These are phyloP conservation scores for Drosophila borborema DNA, from an alignment of 2,888 invertebrate species.

Conservation along the genomic window DNA sequence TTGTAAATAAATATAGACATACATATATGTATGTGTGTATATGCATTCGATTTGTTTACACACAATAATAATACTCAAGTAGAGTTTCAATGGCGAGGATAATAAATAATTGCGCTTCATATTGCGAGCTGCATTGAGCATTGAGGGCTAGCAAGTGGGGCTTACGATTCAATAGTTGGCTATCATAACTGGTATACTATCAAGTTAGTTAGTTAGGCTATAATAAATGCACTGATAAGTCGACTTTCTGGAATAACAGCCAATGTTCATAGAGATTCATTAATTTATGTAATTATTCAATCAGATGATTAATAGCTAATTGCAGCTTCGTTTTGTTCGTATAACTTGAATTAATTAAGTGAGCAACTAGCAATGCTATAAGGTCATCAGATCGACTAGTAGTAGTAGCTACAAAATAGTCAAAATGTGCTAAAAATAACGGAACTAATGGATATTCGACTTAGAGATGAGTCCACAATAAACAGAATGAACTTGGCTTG, in stretches of 20 bases:
- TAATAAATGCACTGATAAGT: constrained; percentile 15
- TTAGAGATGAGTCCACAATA: not conserved
- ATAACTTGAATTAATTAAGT: constrained; percentile 23
- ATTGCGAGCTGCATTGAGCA: no score
- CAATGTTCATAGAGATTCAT: not conserved
- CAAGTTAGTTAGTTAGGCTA: not conserved
- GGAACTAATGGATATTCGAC: not conserved
- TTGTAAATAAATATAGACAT: constrained; percentile 7
- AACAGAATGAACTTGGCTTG: not conserved
- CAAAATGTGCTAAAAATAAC: not conserved
- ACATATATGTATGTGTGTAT: not conserved
- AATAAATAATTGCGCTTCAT: not conserved
- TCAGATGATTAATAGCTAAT: constrained; percentile 50
- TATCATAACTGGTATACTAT: constrained; percentile 10
- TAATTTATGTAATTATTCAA: constrained; percentile 56
- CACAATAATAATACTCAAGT: not conserved
- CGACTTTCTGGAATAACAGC: constrained; percentile 21
- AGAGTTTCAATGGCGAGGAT: constrained; percentile 21
- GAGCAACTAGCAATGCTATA: not conserved
- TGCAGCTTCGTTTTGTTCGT: constrained; percentile 24
- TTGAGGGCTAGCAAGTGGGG: constrained; percentile 6
- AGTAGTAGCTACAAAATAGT: not conserved
- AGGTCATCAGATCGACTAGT: constrained; percentile 20
- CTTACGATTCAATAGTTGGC: not conserved
- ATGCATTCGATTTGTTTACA: constrained; percentile 7